Conservation (phyloP, 2,797 vertebrate genomes). For the Nannoperca australis region DNA sequence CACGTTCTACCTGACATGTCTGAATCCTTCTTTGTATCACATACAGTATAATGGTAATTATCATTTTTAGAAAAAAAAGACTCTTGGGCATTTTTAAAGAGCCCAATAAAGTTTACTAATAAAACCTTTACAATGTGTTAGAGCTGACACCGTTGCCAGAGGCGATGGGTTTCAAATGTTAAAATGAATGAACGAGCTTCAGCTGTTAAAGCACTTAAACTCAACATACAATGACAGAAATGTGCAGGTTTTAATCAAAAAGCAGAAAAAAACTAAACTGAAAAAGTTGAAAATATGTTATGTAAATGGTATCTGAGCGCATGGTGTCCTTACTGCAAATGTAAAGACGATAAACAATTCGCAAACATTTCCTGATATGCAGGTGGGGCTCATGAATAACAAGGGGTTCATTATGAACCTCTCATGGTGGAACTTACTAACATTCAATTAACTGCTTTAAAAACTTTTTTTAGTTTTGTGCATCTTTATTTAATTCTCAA, state of each 20-base stretch:
- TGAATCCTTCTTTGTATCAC: constrained; percentile 10
- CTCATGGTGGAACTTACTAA: background rate
- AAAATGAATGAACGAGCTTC: constrained; percentile 32
- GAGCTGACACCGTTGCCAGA: constrained; percentile 32
- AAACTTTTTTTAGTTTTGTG: background rate
- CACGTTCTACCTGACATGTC: constrained; percentile 6
- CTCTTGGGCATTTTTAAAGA: constrained; percentile 29
- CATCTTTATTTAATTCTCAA: background rate
- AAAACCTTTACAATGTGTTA: constrained; percentile 50
- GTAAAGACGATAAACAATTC: background rate
- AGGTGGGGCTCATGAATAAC: background rate
- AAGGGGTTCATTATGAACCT: background rate
- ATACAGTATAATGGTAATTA: constrained; percentile 5
- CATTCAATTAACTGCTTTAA: background rate
- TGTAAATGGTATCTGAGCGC: background rate
- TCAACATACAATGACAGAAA: background rate
- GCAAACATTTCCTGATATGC: background rate
- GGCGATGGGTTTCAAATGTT: constrained; percentile 21
- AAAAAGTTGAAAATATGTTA: background rate
- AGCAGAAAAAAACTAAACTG: too few relatives aligned
- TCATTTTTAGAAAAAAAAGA: background rate
- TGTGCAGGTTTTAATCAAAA: background rate
- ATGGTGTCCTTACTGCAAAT: background rate
- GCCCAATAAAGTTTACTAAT: constrained; percentile 30
- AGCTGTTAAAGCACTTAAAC: constrained; percentile 20